These are phyloP conservation scores for Minunthozetes semirufus DNA, from an alignment of 2,888 invertebrate species.

Conservation along the genomic window DNA sequence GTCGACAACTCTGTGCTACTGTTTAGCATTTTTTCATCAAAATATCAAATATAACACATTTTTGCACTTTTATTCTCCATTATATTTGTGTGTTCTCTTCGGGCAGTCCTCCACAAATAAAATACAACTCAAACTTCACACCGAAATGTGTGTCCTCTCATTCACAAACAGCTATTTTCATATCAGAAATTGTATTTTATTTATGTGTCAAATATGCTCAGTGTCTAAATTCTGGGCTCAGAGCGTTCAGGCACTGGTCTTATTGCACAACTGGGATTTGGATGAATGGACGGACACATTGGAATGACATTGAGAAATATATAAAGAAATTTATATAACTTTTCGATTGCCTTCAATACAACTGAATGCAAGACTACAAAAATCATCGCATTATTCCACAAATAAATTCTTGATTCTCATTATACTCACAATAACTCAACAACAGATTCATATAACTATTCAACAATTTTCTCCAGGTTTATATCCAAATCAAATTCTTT, in stretches of 20 bases:
- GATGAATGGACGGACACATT: conserved; percentile 28
- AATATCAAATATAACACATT: conserved; percentile 31
- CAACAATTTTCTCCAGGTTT: too few species aligned
- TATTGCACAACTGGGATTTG: conserved; percentile 15
- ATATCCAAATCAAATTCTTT: too few species aligned
- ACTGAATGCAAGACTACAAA: neutral
- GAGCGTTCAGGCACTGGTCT: neutral
- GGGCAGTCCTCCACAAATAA: neutral
- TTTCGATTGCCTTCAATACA: neutral
- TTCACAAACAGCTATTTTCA: conserved; percentile 20
- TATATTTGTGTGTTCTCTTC: neutral
- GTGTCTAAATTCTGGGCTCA: neutral
- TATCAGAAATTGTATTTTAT: conserved; percentile 16
- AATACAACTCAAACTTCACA: neutral
- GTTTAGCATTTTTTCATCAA: conserved; percentile 33
- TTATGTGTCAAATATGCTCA: conserved; percentile 30
- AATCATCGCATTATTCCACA: neutral
- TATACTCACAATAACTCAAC: neutral
- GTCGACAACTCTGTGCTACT: neutral
- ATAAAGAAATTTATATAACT: neutral
- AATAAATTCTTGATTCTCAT: neutral
- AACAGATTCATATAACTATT: neutral
- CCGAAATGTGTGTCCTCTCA: neutral
- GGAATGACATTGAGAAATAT: conserved; percentile 17
- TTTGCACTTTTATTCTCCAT: conserved; percentile 30